Evolutionary conservation across 2,888 invertebrate species (phyloP), one percentile per base, ranked within the genome.

Genomic region (Leptothorax acervorum): DNA sequence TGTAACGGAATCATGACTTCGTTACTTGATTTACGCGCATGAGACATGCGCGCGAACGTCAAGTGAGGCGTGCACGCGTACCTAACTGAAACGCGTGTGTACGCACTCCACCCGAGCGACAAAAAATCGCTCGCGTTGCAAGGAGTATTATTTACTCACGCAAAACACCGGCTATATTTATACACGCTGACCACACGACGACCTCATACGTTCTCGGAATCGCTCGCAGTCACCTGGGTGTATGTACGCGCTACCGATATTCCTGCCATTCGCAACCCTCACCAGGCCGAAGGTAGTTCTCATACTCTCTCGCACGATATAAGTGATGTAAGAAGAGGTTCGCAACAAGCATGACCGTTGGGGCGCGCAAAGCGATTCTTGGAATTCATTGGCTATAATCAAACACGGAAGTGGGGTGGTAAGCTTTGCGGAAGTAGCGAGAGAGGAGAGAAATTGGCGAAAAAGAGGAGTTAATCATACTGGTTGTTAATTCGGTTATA

Each of bases 331-430:
- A 83, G 83, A 70, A 87, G 79, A 89, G 82, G 74, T 86, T 87
- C n/a, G 73, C 23, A 45, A 74, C 23, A 57, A 74, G 65, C 82
- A 70, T 83, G 53, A 79, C 85, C 82, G 62, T 68, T 60, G 55
- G 86, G 79, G 76, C 73, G 81, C 70, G 51, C 60, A 53, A 78
- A 78, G 45, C 75, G 75, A 87, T 89, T 87, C 89, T 87, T 82
- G 63, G 87, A 89, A 89, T 87, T 82, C 71, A 78, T 65, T 82
- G n/a, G 60, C 53, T 79, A 55, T 79, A 81, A 68, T 85, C 83
- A 57, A 28, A 42, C 83, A 81, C 81, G 68, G 71, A 75, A 71
- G 66, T 15, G 15, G 53, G 57, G 48, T 76, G 45, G 53, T 45
- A 62, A 83, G 65, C 51, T 57, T 82, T 74, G 28, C 55, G 42